Conservation (phyloP, 2,888 invertebrate genomes). For the Aporophyla nigra region DNA sequence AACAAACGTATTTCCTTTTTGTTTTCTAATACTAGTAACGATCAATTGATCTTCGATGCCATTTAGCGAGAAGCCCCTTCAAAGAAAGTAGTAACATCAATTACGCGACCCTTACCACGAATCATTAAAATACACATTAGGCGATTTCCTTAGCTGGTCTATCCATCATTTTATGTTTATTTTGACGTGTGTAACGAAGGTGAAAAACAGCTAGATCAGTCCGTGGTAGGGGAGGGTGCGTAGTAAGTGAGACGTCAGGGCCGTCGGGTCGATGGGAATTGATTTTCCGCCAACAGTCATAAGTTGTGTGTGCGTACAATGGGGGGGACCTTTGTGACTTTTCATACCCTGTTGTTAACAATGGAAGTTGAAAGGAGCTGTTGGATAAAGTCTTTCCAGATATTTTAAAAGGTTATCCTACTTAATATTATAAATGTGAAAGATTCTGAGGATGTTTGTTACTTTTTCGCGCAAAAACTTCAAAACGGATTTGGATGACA, state of each 20-base stretch:
- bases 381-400: not conserved
- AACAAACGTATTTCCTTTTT: too few species aligned
- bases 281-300: slow-evolving; percentile 89
- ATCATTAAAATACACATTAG: slow-evolving; percentile 86
- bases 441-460: too few species aligned
- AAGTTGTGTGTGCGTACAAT: slow-evolving; percentile 77
- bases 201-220: slow-evolving; percentile 88
- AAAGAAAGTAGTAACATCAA: slow-evolving; percentile 55
- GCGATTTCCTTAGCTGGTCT: slow-evolving; percentile 80
- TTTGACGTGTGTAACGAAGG: slow-evolving; percentile 90
- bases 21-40: not conserved
- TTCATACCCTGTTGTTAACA: slow-evolving; percentile 59
- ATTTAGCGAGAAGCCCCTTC: slow-evolving; percentile 6
- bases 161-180: slow-evolving; percentile 84
- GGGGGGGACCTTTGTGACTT: slow-evolving; percentile 72
- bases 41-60: slow-evolving; percentile 3
- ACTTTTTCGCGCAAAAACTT: too few species aligned
- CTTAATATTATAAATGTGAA: too few species aligned
- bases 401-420: not conserved
- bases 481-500: too few species aligned
- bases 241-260: slow-evolving; percentile 86
- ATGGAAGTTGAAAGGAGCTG: slow-evolving; percentile 27
- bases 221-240: slow-evolving; percentile 69
- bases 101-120: slow-evolving; percentile 71
- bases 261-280: slow-evolving; percentile 88